Evolutionary conservation across 2,797 vertebrate genomes (phyloP).

Genomic region (Chaenodraco wilsoni): DNA sequence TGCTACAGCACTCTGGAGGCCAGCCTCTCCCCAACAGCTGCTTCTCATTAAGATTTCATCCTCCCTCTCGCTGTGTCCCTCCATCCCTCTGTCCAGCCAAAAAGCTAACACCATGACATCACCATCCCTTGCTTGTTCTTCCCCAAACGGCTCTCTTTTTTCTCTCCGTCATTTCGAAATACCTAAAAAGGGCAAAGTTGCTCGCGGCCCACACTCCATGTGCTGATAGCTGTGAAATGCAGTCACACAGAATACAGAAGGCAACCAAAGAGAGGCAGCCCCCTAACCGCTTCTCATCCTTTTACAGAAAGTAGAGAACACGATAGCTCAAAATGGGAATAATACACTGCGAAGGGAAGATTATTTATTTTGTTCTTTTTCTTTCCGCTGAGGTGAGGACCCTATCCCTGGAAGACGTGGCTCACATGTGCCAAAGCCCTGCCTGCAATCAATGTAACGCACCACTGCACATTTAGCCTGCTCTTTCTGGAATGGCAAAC

Average conservation of each 20-base stretch:
- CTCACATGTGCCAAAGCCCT: slow-evolving; percentile 56
- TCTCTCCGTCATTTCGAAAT: slow-evolving; percentile 69
- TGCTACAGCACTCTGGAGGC: slow-evolving; percentile 45
- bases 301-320: slow-evolving; percentile 24
- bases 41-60: slow-evolving; percentile 82
- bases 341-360: slow-evolving; percentile 9
- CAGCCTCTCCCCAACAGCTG: slow-evolving; percentile 80
- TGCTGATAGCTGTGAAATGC: too few species aligned
- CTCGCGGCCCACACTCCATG: slow-evolving; percentile 6
- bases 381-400: slow-evolving; percentile 42
- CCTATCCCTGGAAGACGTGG: slow-evolving; percentile 44
- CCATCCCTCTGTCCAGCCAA: slow-evolving; percentile 60
- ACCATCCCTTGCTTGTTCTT: slow-evolving; percentile 65
- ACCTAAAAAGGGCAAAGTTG: slow-evolving; percentile 73
- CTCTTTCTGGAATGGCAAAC: slow-evolving; percentile 68
- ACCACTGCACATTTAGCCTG: slow-evolving; percentile 70
- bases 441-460: slow-evolving; percentile 78
- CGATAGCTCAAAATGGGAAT: slow-evolving; percentile 30
- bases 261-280: slow-evolving; percentile 24
- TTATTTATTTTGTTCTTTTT: slow-evolving; percentile 41
- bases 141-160: slow-evolving; percentile 42
- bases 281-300: slow-evolving; percentile 14
- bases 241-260: slow-evolving; percentile 28
- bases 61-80: slow-evolving; percentile 58
- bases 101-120: slow-evolving; percentile 81